These are phyloP conservation scores for Mastigias papua DNA, from an alignment of 30 jellyfish, hydroid and myxozoan genomes.

Conservation along the genomic window DNA sequence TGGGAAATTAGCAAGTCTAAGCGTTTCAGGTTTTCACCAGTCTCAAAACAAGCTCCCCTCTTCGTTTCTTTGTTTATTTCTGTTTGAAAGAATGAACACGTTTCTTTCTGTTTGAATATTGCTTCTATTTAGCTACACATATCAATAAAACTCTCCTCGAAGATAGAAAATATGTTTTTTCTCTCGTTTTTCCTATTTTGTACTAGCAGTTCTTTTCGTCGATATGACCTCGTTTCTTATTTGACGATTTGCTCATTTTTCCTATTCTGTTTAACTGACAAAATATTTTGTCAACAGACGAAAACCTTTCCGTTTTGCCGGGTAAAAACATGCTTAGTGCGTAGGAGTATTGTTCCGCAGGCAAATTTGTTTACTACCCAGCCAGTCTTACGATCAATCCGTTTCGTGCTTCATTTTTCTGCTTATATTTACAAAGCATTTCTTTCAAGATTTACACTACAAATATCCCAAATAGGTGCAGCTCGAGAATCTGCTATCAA, in stretches of 20 bases:
- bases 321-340: background rate
- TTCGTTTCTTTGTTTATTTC: no score
- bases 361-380: background rate
- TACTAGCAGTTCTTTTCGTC: background rate
- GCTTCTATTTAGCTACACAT: background rate
- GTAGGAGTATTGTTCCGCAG: background rate
- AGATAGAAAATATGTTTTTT: background rate
- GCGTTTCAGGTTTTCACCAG: no score
- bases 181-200: background rate
- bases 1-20: no score
- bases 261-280: background rate
- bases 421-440: no score
- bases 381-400: background rate
- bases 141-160: background rate
- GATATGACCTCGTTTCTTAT: background rate
- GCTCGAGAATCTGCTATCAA: no score
- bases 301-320: background rate
- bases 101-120: background rate
- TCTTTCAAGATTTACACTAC: no score
- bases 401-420: background rate
- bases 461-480: no score
- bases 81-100: no score
- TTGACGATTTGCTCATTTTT: background rate
- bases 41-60: no score
- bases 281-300: background rate